A percentile compares a stretch with the other conserved stretches of the same genome.
Conservation (phyloP, 2,113 vertebrate species). For the Malurus cyaneus region DNA sequence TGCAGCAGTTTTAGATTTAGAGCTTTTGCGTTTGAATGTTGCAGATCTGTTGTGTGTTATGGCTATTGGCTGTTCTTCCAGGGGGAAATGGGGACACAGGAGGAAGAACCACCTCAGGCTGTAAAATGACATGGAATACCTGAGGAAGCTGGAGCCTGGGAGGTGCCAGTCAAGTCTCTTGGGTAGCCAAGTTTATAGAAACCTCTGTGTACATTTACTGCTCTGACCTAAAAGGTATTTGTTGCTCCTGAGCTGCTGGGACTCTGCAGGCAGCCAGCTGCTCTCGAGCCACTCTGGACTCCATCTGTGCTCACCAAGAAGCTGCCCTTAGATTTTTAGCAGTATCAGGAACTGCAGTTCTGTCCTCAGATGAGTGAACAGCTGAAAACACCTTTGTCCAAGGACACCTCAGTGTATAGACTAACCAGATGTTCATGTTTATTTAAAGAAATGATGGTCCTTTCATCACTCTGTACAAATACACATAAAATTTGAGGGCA, state of each 20-base stretch:
- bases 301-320: background rate
- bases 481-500: background rate
- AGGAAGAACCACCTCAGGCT: background rate
- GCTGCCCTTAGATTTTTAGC: background rate
- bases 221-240: background rate
- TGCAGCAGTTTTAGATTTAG: background rate
- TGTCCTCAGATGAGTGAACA: background rate
- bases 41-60: background rate
- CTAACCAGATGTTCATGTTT: background rate
- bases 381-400: background rate
- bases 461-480: background rate
- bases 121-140: background rate
- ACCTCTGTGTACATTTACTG: background rate
- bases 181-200: background rate
- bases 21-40: background rate
- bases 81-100: background rate
- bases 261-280: background rate
- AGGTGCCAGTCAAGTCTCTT: background rate
- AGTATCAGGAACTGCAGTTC: background rate
- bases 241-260: background rate
- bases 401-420: background rate
- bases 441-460: background rate
- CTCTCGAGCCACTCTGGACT: background rate
- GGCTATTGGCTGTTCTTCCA: background rate
- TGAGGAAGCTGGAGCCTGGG: background rate